Evolutionary conservation across 2,113 vertebrate species (phyloP).

Genomic region (Gavialis gangeticus): DNA sequence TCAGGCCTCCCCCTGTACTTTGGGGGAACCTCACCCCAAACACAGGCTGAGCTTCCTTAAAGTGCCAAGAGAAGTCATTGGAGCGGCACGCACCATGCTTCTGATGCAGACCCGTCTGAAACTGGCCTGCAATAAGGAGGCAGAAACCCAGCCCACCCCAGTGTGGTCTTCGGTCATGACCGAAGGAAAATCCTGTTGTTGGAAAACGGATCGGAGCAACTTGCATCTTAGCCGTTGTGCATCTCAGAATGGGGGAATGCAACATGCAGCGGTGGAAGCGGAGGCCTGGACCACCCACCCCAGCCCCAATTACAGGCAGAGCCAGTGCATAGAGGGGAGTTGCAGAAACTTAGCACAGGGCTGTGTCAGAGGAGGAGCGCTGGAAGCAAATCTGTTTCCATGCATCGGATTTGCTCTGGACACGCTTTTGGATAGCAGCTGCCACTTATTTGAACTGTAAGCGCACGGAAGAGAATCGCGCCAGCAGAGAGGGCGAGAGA

Average conservation of each 20-base stretch:
- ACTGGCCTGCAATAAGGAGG: background rate
- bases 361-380: background rate
- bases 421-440: slow-evolving; percentile 47
- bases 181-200: background rate
- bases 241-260: slow-evolving; percentile 37
- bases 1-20: background rate
- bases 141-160: background rate
- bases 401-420: background rate
- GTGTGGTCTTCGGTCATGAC: background rate
- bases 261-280: background rate
- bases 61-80: rapidly evolving
- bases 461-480: background rate
- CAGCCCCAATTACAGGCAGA: background rate
- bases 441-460: background rate
- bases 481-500: background rate
- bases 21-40: background rate
- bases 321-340: rapidly evolving
- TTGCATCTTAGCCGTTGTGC: slow-evolving; percentile 17
- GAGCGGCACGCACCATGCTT: background rate
- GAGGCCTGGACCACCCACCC: background rate
- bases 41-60: background rate
- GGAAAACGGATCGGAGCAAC: rapidly evolving
- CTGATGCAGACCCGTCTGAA: background rate
- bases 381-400: slow-evolving; percentile 19
- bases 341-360: background rate